These are phyloP conservation scores for Spicauda simplicius DNA, from an alignment of 2,888 invertebrate genomes.

Conservation along the genomic window DNA sequence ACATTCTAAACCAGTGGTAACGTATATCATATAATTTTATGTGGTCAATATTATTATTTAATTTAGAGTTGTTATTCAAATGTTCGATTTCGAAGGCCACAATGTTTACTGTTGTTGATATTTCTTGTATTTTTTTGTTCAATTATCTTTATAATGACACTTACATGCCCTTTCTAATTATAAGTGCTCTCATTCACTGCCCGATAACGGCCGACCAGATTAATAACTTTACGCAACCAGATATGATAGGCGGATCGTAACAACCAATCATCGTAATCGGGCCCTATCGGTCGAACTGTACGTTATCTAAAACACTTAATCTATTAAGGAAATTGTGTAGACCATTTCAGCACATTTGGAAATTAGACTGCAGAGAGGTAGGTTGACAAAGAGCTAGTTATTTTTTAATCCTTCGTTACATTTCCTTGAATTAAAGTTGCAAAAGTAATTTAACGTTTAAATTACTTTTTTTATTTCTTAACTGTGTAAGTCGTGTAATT, in stretches of 20 bases:
- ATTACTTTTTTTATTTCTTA: too few relatives aligned
- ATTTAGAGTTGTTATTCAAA: background rate
- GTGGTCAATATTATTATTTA: background rate
- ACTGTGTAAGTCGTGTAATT: too few relatives aligned
- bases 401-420: background rate
- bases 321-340: conserved; percentile 31
- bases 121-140: background rate
- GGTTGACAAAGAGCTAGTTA: background rate
- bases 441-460: too few relatives aligned
- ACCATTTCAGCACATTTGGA: conserved; percentile 20
- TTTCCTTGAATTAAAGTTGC: too few relatives aligned
- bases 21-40: too few relatives aligned
- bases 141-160: conserved; percentile 11
- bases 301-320: conserved; percentile 36
- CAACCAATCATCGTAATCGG: conserved; percentile 28
- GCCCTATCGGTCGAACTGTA: conserved; percentile 34
- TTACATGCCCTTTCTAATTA: conserved; percentile 32
- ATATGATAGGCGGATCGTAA: conserved; percentile 30
- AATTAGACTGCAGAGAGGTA: background rate
- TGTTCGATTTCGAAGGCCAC: background rate
- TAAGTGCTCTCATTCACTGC: conserved; percentile 27
- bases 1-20: too few relatives aligned
- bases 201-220: conserved; percentile 27
- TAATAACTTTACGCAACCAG: conserved; percentile 33
- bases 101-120: background rate